These are phyloP conservation scores for Ptilonorhynchus violaceus DNA, from an alignment of 2,113 vertebrate species.

Conservation along the genomic window DNA sequence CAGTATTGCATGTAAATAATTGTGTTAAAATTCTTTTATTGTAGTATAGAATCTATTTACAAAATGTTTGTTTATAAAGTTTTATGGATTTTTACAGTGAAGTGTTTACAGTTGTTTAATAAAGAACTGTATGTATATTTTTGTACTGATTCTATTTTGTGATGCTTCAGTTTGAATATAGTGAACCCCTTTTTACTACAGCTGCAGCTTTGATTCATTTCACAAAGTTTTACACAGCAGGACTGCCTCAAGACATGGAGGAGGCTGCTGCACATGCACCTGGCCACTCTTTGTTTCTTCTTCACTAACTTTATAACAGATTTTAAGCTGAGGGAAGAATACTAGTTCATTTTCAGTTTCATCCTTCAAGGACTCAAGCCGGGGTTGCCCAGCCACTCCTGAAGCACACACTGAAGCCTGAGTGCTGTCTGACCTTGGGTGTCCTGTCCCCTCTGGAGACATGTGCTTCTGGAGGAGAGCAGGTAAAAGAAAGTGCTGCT, in stretches of 20 bases:
- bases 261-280: background rate
- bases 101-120: slow-evolving; percentile 96
- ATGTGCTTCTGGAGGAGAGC: accelerated
- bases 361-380: background rate
- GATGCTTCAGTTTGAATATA: slow-evolving; percentile 52
- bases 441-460: accelerated
- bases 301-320: background rate
- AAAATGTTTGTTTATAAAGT: slow-evolving; percentile 89
- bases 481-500: too few relatives aligned
- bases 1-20: slow-evolving; percentile 96
- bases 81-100: slow-evolving; percentile 92
- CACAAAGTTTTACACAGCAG: background rate
- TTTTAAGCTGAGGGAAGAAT: background rate
- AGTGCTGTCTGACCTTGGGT: background rate
- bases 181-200: background rate
- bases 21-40: slow-evolving; percentile 87
- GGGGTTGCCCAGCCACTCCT: accelerated
- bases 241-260: accelerated
- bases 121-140: slow-evolving; percentile 88
- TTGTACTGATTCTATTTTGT: slow-evolving; percentile 81
- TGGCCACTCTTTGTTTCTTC: background rate
- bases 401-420: background rate
- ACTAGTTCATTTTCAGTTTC: background rate
- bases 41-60: slow-evolving; percentile 88
- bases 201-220: background rate